These are phyloP conservation scores for Spodoptera picta DNA, from an alignment of 2,888 invertebrate species.

Conservation along the genomic window DNA sequence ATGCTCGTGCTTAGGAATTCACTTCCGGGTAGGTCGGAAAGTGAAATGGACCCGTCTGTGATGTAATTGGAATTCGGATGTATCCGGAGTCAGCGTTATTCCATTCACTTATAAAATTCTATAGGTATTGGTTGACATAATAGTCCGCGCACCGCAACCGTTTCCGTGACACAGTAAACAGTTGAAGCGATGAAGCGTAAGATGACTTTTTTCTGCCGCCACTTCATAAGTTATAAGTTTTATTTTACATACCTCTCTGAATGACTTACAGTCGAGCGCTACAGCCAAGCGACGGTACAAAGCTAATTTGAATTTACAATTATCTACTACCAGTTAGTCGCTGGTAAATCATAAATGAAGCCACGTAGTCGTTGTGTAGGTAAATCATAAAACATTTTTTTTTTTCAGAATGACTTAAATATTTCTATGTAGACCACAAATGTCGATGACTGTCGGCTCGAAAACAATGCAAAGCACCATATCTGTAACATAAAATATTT, in stretches of 20 bases:
- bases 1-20: constrained; percentile 88
- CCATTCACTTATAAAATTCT: constrained; percentile 87
- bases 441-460: background rate
- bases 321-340: constrained; percentile 57
- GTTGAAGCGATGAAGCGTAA: constrained; percentile 73
- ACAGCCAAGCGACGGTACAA: constrained; percentile 51
- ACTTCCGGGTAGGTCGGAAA: constrained; percentile 89
- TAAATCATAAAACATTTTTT: constrained; percentile 2
- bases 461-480: background rate
- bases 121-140: constrained; percentile 85
- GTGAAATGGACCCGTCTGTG: constrained; percentile 89
- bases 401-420: background rate
- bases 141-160: constrained; percentile 72
- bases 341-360: constrained; percentile 42
- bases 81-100: constrained; percentile 87
- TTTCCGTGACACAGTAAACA: constrained; percentile 75
- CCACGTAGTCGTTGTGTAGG: constrained; percentile 5
- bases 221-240: constrained; percentile 61
- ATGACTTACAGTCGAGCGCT: constrained; percentile 47
- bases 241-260: constrained; percentile 59
- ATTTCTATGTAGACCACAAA: background rate
- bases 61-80: constrained; percentile 89
- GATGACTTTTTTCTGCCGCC: constrained; percentile 65
- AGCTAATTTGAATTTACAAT: constrained; percentile 67
- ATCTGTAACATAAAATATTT: background rate